A percentile compares a stretch with the other conserved stretches of the same genome.
phyloP scores from a whole-genome alignment of 1,140 invertebrate species.

The Cherax quadricarinatus region DNA sequence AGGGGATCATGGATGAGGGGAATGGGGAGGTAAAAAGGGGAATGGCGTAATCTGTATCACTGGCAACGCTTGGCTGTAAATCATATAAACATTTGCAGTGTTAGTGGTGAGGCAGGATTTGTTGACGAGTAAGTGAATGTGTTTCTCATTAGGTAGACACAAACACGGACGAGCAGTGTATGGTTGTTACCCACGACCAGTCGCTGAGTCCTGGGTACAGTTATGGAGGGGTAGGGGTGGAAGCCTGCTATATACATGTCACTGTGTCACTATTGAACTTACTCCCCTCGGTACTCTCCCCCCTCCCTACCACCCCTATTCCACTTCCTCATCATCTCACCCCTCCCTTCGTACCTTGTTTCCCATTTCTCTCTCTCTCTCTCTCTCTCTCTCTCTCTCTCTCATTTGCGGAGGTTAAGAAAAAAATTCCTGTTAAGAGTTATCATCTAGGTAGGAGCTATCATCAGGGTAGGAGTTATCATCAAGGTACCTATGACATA shows the following conservation, averaged over 20 bases:
- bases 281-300: not conserved
- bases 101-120: too few relatives aligned
- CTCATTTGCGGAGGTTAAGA: too few relatives aligned
- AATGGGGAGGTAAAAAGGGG: not conserved
- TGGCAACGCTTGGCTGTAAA: too few relatives aligned
- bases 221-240: not conserved
- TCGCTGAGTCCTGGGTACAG: not conserved
- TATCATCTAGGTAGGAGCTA: too few relatives aligned
- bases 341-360: not conserved
- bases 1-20: not conserved
- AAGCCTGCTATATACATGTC: not conserved
- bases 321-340: not conserved
- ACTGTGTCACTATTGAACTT: not conserved
- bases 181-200: too few relatives aligned
- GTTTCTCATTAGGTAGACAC: too few relatives aligned
- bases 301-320: not conserved
- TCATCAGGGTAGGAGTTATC: too few relatives aligned
- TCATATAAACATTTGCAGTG: too few relatives aligned
- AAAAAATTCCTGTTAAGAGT: too few relatives aligned
- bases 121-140: too few relatives aligned
- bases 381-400: not conserved
- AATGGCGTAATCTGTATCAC: not conserved
- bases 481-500: too few relatives aligned
- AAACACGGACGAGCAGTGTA: too few relatives aligned
- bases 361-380: conserved; percentile 1